phyloP scores from a whole-genome alignment of 2,797 vertebrate species.

The Tiaroga cobitis region DNA sequence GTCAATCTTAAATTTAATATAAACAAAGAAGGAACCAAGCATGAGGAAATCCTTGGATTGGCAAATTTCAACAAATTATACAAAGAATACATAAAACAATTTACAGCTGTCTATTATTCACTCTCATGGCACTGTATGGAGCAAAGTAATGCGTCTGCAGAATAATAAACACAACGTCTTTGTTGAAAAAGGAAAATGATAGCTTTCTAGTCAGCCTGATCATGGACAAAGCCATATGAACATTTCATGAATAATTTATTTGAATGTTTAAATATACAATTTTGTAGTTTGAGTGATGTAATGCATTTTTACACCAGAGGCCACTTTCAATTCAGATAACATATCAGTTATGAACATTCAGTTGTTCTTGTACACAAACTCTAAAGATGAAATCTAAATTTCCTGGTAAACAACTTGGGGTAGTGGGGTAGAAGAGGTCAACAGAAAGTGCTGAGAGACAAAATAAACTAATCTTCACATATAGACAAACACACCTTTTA shows the following conservation, averaged over 20 bases:
- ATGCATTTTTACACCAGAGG: constrained; percentile 5
- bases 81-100: not conserved
- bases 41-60: not conserved
- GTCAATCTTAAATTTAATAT: not conserved
- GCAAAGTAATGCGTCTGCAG: not conserved
- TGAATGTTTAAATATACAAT: not conserved
- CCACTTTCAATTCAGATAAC: not conserved
- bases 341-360: not conserved
- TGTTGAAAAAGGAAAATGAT: not conserved
- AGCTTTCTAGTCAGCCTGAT: not conserved
- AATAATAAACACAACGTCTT: not conserved
- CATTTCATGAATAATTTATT: constrained; percentile 1
- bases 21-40: not conserved
- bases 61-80: not conserved
- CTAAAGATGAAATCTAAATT: not conserved
- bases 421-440: not conserved
- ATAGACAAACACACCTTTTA: constrained; percentile 5
- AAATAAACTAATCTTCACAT: constrained; percentile 11
- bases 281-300: not conserved
- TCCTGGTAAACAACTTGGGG: not conserved
- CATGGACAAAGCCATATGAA: not conserved
- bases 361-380: not conserved
- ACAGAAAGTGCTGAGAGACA: constrained; percentile 2
- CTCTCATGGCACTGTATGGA: not conserved
- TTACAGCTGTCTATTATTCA: not conserved